Conservation (phyloP, 2,888 invertebrate species). For the Prosopocoilus inquinatus region DNA sequence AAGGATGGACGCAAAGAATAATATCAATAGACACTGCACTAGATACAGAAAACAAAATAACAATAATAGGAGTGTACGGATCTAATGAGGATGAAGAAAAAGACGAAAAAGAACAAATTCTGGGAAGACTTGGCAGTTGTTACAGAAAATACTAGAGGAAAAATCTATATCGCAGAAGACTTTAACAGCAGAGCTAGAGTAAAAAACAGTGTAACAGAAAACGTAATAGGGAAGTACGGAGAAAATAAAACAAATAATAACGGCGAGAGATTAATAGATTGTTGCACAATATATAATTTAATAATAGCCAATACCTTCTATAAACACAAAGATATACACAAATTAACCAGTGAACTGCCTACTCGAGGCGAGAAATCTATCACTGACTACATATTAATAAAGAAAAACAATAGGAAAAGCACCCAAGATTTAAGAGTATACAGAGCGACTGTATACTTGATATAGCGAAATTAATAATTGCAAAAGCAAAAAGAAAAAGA, state of each 20-base stretch:
- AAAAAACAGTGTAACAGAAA: constrained; percentile 12
- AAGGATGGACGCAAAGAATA: constrained; percentile 8
- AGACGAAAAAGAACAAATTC: constrained; percentile 8
- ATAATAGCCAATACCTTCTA: constrained; percentile 12
- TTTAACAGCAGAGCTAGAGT: too few relatives aligned
- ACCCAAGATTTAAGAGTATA: too few relatives aligned
- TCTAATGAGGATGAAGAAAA: constrained; percentile 8
- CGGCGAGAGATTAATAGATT: constrained; percentile 11
- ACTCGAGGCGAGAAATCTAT: too few relatives aligned
- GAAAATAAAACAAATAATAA: constrained; percentile 16
- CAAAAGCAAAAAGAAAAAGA: too few relatives aligned
- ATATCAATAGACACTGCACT: constrained; percentile 5
- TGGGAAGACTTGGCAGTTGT: constrained; percentile 3
- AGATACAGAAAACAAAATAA: not conserved
- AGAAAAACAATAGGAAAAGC: too few relatives aligned
- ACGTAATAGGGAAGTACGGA: constrained; percentile 7
- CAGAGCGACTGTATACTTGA: too few relatives aligned
- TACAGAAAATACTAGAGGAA: not conserved
- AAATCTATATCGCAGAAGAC: constrained; percentile 11
- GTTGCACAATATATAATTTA: constrained; percentile 10
- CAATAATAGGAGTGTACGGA: constrained; percentile 14
- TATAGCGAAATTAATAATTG: too few relatives aligned
- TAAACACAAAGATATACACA: too few relatives aligned
- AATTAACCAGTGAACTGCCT: too few relatives aligned
- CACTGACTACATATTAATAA: too few relatives aligned